These are phyloP conservation scores for Elgaria multicarinata DNA, from an alignment of 2,113 vertebrate species.

Conservation along the genomic window DNA sequence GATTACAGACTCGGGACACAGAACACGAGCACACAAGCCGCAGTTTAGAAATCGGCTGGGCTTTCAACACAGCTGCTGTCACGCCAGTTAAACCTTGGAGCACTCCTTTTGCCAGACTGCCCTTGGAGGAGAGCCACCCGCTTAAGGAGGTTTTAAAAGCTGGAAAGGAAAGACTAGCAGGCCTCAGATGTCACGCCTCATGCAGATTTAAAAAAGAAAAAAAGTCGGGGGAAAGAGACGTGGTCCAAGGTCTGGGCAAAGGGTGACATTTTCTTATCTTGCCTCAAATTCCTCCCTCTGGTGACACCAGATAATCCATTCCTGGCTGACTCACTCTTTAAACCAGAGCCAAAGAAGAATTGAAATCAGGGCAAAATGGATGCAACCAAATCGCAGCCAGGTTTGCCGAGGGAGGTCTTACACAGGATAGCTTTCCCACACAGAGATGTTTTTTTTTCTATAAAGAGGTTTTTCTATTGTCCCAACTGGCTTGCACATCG, in stretches of 20 bases:
- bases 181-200: background rate
- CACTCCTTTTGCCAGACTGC: background rate
- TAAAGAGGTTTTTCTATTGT: too few relatives aligned
- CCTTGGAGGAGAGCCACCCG: background rate
- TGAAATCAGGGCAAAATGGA: background rate
- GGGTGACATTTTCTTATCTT: background rate
- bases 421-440: background rate
- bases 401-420: background rate
- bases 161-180: background rate
- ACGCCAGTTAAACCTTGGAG: background rate
- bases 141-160: background rate
- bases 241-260: background rate
- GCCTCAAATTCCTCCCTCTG: background rate
- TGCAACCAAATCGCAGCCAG: background rate
- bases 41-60: background rate
- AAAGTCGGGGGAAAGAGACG: rapidly evolving
- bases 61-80: background rate
- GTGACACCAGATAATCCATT: background rate
- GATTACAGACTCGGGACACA: background rate
- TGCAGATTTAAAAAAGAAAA: background rate
- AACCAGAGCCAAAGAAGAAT: background rate
- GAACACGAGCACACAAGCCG: too few relatives aligned
- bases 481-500: background rate
- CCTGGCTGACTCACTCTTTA: background rate
- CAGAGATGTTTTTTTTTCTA: background rate